Evolutionary conservation across 2,888 invertebrate genomes (phyloP), one percentile per base, ranked within the genome.

Genomic region (Watsonalla binaria): DNA sequence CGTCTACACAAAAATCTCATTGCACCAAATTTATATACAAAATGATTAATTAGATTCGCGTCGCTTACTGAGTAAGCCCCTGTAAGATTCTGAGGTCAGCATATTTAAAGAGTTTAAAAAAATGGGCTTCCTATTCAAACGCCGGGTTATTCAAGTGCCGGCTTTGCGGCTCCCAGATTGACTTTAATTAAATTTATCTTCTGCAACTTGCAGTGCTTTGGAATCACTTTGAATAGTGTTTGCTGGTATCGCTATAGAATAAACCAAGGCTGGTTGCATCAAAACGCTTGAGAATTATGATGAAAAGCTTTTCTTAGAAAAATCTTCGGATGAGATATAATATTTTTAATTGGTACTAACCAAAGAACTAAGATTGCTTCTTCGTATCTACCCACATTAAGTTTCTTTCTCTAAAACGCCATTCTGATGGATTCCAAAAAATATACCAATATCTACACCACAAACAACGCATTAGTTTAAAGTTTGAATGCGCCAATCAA

Each of bases 121-220:
- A 49, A 15, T 14, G 1, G 7, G 8, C 6, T 5, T 14, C 14
- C 37, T 37, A 13, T 42, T 42, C 42, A 42, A 47, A 34, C 6
- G 35, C 47, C 34, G 13, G 49, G 39, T 37, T 49, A 37, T 49
- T 56, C 51, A 54, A 45, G 55, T 57, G 34, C 45, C 46, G 37
- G n/a, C 58, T 55, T 39, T 54, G 46, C 42, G 2, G 15, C 14
- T 52, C 9, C 46, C 47, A 55, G 54, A 51, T 53, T 24, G 9
- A 35, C 34, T 49, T 46, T 60, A 60, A 65, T 65, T 65, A 60
- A 55, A 13, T 57, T 57, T 57, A 51, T 53, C 56, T 57, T n/a
- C 48, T 45, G 47, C 51, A 55, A 63, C 52, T 65, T 55, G 34
- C 14, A 35, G 35, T 46, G 24, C 5, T 51, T 50, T 54, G 14